Percentiles rank a stretch among this genome's conserved stretches.
phyloP scores from a whole-genome alignment of 2,888 invertebrate species.

The Phalera bucephala region DNA sequence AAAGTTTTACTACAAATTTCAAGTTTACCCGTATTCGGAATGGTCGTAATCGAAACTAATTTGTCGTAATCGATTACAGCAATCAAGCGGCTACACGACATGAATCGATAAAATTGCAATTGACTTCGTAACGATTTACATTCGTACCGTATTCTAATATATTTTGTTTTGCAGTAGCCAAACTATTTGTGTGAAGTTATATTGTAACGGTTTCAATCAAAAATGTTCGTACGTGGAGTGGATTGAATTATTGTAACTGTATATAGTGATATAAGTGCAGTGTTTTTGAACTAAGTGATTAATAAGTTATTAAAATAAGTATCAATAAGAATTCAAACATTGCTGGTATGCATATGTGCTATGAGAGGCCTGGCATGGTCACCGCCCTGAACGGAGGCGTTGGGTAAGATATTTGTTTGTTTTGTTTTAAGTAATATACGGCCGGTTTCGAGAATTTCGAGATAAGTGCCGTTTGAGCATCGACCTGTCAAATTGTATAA shows the following conservation, averaged over 20 bases:
- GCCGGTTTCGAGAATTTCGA: no score
- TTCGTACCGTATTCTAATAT: constrained; percentile 39
- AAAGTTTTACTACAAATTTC: no score
- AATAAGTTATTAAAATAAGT: constrained; percentile 32
- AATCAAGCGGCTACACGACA: constrained; percentile 45
- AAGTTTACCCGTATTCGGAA: background rate
- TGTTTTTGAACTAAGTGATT: constrained; percentile 19
- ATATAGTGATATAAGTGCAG: constrained; percentile 25
- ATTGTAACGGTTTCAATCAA: constrained; percentile 42
- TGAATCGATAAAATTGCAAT: constrained; percentile 30
- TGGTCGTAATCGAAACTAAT: constrained; percentile 14
- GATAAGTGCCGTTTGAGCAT: no score
- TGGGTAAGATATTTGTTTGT: constrained; percentile 53
- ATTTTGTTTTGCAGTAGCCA: constrained; percentile 48
- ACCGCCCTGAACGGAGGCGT: constrained; percentile 74
- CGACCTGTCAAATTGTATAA: no score
- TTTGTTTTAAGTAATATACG: background rate
- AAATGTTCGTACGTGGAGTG: constrained; percentile 75
- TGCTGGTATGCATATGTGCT: constrained; percentile 80
- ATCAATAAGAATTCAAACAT: constrained; percentile 50
- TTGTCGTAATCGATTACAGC: constrained; percentile 31
- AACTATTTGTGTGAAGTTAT: constrained; percentile 32
- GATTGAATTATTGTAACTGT: constrained; percentile 51
- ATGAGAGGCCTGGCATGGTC: constrained; percentile 75
- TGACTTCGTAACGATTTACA: constrained; percentile 28